phyloP scores from a whole-genome alignment of 2,888 invertebrate genomes.

The Poecilus cupreus region DNA sequence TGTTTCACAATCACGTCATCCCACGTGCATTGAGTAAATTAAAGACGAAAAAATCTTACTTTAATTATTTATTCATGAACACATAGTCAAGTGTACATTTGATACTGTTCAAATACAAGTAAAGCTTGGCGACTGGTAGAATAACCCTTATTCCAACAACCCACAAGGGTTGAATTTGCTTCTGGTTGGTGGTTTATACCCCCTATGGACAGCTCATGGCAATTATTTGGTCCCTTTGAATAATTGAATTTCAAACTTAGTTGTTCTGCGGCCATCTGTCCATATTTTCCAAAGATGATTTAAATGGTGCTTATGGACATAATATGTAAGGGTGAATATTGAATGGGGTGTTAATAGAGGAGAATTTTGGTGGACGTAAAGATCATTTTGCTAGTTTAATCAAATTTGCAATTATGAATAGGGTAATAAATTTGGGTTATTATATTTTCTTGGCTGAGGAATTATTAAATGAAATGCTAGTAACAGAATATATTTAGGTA shows the following conservation, averaged over 20 bases:
- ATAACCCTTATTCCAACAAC: slow-evolving; percentile 61
- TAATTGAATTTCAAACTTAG: slow-evolving; percentile 72
- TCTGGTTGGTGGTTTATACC: slow-evolving; percentile 63
- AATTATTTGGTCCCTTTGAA: slow-evolving; percentile 74
- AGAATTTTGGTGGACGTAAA: slow-evolving; percentile 14
- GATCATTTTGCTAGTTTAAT: slow-evolving; percentile 48
- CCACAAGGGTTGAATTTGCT: slow-evolving; percentile 57
- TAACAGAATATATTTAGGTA: not conserved
- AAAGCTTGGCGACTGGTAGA: slow-evolving; percentile 62
- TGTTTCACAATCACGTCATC: slow-evolving; percentile 8
- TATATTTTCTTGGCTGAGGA: not conserved
- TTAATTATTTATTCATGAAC: slow-evolving; percentile 70
- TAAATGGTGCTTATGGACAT: not conserved
- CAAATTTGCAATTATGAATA: slow-evolving; percentile 29
- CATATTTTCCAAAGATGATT: slow-evolving; percentile 37
- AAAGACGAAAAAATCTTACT: slow-evolving; percentile 58
- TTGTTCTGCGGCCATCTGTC: slow-evolving; percentile 73
- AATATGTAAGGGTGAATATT: slow-evolving; percentile 43
- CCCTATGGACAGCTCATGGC: slow-evolving; percentile 69
- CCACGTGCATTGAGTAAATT: slow-evolving; percentile 43
- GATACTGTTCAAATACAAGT: slow-evolving; percentile 67
- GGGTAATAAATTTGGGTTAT: not conserved
- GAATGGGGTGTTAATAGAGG: not conserved
- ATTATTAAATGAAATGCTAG: not conserved
- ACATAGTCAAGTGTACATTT: slow-evolving; percentile 70